These are phyloP conservation scores for Harpagoxenus sublaevis DNA, from an alignment of 2,888 invertebrate genomes.

Conservation along the genomic window DNA sequence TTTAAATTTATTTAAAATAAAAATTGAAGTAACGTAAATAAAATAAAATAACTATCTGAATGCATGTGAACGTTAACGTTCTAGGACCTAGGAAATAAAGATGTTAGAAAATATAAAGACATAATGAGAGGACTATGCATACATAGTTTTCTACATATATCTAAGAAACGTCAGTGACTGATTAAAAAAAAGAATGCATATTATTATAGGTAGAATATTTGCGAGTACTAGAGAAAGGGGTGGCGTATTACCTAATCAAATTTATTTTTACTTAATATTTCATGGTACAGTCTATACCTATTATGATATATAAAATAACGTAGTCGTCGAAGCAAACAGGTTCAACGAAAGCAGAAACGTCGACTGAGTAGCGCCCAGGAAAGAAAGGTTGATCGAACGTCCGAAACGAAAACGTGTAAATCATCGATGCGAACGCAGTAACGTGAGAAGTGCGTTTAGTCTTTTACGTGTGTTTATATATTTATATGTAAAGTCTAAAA, in stretches of 20 bases:
- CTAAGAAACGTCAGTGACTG: neutral
- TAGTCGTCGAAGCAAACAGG: constrained; percentile 82
- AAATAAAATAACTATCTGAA: neutral
- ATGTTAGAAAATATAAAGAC: neutral
- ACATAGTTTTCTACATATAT: neutral
- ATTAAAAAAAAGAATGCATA: neutral
- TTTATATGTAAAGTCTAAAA: constrained; percentile 84
- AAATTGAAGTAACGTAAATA: neutral
- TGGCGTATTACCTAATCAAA: constrained; percentile 85
- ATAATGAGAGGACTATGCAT: neutral
- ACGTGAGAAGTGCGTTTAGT: constrained; percentile 76
- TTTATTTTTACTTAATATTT: constrained; percentile 86
- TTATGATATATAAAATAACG: constrained; percentile 86
- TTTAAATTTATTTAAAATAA: neutral
- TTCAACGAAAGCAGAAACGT: constrained; percentile 75
- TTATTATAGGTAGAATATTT: neutral
- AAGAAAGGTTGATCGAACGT: constrained; percentile 71
- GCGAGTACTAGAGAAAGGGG: neutral
- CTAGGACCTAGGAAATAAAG: neutral
- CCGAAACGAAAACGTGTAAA: constrained; percentile 63
- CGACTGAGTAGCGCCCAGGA: constrained; percentile 74
- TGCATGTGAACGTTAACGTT: neutral
- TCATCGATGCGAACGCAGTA: constrained; percentile 68
- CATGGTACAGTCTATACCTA: constrained; percentile 86
- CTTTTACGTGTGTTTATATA: constrained; percentile 83